These are phyloP conservation scores for Meda fulgida DNA, from an alignment of 2,797 vertebrate genomes.

Conservation along the genomic window DNA sequence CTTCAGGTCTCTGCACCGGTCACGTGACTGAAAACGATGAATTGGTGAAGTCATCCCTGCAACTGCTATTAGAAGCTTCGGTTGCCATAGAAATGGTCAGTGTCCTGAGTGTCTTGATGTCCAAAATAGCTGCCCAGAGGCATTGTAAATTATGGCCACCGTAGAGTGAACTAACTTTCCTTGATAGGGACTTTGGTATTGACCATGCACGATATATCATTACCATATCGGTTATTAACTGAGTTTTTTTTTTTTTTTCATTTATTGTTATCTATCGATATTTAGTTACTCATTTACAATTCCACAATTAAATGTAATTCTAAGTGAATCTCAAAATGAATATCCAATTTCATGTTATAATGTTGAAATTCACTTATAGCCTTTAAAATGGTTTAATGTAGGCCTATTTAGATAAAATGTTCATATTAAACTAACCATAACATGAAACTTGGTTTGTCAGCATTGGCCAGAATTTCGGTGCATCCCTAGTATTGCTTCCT, in stretches of 20 bases:
- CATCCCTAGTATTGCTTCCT: background rate
- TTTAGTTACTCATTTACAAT: background rate
- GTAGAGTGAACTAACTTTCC: background rate
- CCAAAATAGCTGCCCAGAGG: background rate
- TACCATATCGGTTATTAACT: background rate
- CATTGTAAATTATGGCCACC: background rate
- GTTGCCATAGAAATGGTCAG: slow-evolving; percentile 6
- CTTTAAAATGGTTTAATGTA: background rate
- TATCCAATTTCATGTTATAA: background rate
- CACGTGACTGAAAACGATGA: background rate
- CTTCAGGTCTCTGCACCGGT: background rate
- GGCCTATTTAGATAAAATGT: background rate
- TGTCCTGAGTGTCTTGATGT: background rate
- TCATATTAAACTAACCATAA: background rate
- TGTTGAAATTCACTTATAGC: background rate
- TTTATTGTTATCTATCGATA: background rate
- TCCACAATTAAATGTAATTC: background rate
- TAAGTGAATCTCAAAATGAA: background rate
- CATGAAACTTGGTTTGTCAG: background rate
- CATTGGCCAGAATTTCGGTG: background rate
- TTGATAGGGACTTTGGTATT: background rate
- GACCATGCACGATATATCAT: background rate
- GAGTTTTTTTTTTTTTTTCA: background rate
- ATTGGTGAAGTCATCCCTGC: background rate
- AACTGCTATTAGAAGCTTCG: background rate